Conservation (phyloP, 2,888 invertebrate genomes). For the Boloria euphrosyne region DNA sequence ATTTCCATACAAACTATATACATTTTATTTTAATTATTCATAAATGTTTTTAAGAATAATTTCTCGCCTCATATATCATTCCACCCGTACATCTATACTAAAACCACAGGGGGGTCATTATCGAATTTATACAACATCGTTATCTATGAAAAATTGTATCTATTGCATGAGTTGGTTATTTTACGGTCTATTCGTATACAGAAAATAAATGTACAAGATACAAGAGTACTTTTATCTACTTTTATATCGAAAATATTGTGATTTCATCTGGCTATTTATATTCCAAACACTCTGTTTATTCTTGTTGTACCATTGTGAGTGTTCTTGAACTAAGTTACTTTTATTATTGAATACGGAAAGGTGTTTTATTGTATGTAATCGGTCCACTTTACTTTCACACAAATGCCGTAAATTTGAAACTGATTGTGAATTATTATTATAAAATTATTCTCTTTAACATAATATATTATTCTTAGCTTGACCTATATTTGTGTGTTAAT, state of each 20-base stretch:
- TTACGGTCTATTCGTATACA: no score
- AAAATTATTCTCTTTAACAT: no score
- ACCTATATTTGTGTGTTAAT: no score
- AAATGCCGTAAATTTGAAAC: no score
- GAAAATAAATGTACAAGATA: no score
- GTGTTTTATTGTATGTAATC: not conserved
- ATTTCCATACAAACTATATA: no score
- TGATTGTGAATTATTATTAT: no score
- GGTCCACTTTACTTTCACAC: not conserved
- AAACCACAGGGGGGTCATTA: slow-evolving; percentile 4
- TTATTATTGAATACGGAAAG: not conserved
- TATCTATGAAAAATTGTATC: not conserved
- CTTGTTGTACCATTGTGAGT: not conserved
- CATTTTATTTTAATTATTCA: not conserved
- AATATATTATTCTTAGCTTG: no score
- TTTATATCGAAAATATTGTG: not conserved
- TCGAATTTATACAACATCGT: slow-evolving; percentile 1
- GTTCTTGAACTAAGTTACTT: slow-evolving; percentile 14
- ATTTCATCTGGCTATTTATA: no score
- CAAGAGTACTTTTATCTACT: not conserved
- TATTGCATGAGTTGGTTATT: no score
- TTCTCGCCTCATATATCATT: slow-evolving; percentile 10
- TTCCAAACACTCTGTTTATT: not conserved
- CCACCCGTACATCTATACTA: no score
- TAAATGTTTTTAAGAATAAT: not conserved